These are phyloP conservation scores for Nezara viridula DNA, from an alignment of 2,888 invertebrate genomes.

Conservation along the genomic window DNA sequence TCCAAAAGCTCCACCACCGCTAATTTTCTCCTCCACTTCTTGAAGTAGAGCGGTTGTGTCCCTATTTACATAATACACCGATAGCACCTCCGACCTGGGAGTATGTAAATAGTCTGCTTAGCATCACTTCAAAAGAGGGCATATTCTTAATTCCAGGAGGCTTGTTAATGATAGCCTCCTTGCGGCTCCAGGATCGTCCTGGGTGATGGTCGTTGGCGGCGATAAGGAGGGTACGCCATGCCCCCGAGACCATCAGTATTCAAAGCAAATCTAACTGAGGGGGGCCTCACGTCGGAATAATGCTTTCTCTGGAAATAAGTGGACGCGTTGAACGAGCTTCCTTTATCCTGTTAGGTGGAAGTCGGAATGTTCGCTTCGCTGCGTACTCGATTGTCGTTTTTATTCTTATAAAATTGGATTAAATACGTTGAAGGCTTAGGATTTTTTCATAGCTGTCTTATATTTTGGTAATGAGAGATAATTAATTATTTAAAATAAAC, in stretches of 20 bases:
- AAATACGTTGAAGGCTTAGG: not conserved
- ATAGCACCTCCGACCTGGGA: not conserved
- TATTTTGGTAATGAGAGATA: no score
- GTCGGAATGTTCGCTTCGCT: no score
- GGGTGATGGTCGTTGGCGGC: not conserved
- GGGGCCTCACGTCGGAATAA: not conserved
- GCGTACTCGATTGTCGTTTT: not conserved
- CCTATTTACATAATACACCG: slow-evolving; percentile 10
- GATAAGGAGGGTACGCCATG: slow-evolving; percentile 3
- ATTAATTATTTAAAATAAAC: no score
- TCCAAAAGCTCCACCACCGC: not conserved
- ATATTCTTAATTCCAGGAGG: not conserved
- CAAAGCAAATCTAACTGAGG: not conserved
- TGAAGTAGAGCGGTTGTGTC: not conserved
- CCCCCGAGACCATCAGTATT: slow-evolving; percentile 28
- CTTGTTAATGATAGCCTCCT: not conserved
- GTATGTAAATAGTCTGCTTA: slow-evolving; percentile 27
- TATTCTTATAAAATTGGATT: not conserved
- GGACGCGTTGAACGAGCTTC: slow-evolving; percentile 20
- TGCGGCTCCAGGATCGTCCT: not conserved
- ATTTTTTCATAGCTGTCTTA: no score
- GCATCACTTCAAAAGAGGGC: not conserved
- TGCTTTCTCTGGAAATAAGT: slow-evolving; percentile 42
- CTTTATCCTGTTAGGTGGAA: slow-evolving; percentile 33
- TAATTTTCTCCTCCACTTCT: slow-evolving; percentile 11